Percentiles rank a stretch among this genome's conserved stretches.
Evolutionary conservation across 2,113 vertebrate species (phyloP).

Genomic region (Cnemophilus loriae): DNA sequence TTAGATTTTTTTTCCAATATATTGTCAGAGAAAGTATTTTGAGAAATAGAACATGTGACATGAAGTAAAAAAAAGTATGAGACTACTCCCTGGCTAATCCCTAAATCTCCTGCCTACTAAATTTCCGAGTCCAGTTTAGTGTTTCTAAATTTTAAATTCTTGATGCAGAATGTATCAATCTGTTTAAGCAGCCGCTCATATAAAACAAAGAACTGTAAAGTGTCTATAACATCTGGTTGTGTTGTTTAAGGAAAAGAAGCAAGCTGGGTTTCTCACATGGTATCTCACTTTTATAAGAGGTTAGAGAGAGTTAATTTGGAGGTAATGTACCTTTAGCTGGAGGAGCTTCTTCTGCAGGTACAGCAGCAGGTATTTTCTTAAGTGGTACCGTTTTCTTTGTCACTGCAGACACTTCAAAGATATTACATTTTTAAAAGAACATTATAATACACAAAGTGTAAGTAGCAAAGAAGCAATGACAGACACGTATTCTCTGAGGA

Average conservation of each 20-base stretch:
- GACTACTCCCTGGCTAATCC: not conserved
- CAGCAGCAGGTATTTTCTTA: slow-evolving; percentile 28
- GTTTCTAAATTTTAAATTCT: not conserved
- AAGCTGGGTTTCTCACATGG: not conserved
- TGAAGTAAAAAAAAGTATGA: not conserved
- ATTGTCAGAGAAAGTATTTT: not conserved
- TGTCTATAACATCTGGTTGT: not conserved
- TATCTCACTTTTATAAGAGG: not conserved
- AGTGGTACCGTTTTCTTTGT: slow-evolving; percentile 24
- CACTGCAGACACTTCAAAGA: slow-evolving; percentile 27
- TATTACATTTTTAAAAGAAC: not conserved
- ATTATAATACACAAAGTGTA: not conserved
- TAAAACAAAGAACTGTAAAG: not conserved
- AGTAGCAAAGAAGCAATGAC: not conserved
- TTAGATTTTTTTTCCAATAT: not conserved
- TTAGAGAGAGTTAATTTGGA: not conserved
- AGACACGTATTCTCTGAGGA: not conserved
- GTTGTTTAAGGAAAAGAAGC: not conserved
- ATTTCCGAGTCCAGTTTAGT: not conserved
- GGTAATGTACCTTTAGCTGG: slow-evolving; percentile 31
- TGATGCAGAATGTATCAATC: not conserved
- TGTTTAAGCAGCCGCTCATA: not conserved
- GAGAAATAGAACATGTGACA: not conserved
- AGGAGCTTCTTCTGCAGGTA: not conserved
- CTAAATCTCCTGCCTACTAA: not conserved